phyloP scores from a whole-genome alignment of 2,888 invertebrate species.

The Drosophila falleni region DNA sequence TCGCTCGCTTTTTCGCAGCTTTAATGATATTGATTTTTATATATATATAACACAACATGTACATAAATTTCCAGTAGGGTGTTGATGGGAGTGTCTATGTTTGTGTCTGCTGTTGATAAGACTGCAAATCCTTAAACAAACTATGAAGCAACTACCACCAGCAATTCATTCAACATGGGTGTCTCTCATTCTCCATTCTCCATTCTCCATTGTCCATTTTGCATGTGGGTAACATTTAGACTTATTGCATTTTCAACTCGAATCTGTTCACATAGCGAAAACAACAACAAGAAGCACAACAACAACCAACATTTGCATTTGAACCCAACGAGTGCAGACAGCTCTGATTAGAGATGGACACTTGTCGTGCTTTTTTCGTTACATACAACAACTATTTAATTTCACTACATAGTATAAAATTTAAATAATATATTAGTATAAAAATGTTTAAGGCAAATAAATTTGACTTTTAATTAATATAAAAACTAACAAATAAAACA shows the following conservation, averaged over 20 bases:
- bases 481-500: no score
- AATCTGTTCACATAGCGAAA: slow-evolving; percentile 20
- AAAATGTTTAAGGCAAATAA: no score
- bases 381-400: background rate
- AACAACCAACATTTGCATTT: slow-evolving; percentile 34
- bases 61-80: slow-evolving; percentile 28
- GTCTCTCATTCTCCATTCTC: background rate
- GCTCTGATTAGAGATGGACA: slow-evolving; percentile 24
- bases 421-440: background rate
- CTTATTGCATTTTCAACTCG: slow-evolving; percentile 41
- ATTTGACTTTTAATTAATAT: no score
- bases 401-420: background rate
- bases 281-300: slow-evolving; percentile 19
- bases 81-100: slow-evolving; percentile 1
- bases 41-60: slow-evolving; percentile 10
- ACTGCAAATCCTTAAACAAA: slow-evolving; percentile 39
- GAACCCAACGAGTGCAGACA: slow-evolving; percentile 14
- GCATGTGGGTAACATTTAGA: slow-evolving; percentile 37
- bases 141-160: slow-evolving; percentile 51
- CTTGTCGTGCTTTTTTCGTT: slow-evolving; percentile 3
- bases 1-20: slow-evolving; percentile 13
- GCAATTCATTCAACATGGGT: slow-evolving; percentile 2
- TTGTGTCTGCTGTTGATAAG: slow-evolving; percentile 54
- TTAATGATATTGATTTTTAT: slow-evolving; percentile 54
- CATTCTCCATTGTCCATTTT: slow-evolving; percentile 37